Percentiles rank a stretch among this genome's conserved stretches.
phyloP scores from a whole-genome alignment of 2,113 vertebrate genomes.

The Gracilinanus agilis region DNA sequence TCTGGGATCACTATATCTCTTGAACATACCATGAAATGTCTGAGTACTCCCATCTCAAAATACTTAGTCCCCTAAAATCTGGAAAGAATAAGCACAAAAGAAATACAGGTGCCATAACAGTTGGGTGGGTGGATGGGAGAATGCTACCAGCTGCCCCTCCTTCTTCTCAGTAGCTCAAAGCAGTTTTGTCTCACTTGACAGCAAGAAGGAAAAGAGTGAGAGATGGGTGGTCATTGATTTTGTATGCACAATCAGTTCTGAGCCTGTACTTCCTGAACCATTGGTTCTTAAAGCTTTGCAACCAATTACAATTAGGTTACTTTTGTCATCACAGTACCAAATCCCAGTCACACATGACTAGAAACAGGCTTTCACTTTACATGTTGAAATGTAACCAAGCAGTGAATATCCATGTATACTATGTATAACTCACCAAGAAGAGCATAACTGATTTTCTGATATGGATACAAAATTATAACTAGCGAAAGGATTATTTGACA shows the following conservation, averaged over 20 bases:
- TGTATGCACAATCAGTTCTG: neutral
- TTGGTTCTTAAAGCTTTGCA: neutral
- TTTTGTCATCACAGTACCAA: neutral
- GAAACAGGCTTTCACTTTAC: neutral
- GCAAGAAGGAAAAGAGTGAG: neutral
- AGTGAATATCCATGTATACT: neutral
- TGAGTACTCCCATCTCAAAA: neutral
- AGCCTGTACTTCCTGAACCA: neutral
- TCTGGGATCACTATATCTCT: neutral
- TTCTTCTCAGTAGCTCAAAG: neutral
- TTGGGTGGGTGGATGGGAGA: neutral
- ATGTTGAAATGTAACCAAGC: neutral
- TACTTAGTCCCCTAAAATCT: neutral
- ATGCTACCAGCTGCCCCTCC: neutral
- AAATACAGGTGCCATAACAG: neutral
- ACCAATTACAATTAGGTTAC: neutral
- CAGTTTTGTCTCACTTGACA: slow-evolving; percentile 5
- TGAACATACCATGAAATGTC: neutral
- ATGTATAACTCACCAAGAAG: neutral
- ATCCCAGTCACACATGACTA: neutral
- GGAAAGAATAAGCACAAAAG: neutral
- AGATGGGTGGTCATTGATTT: slow-evolving; percentile 4
- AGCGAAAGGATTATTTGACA: neutral
- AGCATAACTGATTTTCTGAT: neutral
- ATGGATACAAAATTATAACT: neutral